Evolutionary conservation across 2,888 invertebrate species (phyloP).

Genomic region (Formica aserva): DNA sequence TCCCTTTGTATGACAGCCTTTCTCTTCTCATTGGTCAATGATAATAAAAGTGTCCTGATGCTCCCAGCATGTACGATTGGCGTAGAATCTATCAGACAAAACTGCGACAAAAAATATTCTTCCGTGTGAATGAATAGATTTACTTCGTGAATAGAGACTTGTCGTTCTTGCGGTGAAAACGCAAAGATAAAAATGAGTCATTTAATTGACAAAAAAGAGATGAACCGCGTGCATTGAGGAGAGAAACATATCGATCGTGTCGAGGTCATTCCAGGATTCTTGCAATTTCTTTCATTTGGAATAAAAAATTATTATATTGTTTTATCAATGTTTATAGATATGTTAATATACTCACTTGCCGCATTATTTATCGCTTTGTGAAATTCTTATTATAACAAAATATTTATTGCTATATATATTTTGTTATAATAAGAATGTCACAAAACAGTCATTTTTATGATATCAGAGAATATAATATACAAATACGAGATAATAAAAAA

Average conservation of each 20-base stretch:
- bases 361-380: no score
- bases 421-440: not conserved
- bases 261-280: not conserved
- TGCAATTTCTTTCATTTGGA: not conserved
- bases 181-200: not conserved
- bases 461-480: not conserved
- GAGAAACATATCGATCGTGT: not conserved
- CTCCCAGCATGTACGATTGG: slow-evolving; percentile 14
- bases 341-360: not conserved
- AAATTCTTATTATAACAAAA: no score
- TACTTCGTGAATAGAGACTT: slow-evolving; percentile 1
- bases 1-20: slow-evolving; percentile 44
- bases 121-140: not conserved
- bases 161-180: not conserved
- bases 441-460: not conserved
- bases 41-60: slow-evolving; percentile 47
- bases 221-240: not conserved
- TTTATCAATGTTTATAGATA: not conserved
- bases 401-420: not conserved
- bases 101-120: not conserved
- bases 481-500: not conserved
- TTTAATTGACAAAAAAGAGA: not conserved
- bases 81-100: slow-evolving; percentile 27
- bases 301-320: not conserved
- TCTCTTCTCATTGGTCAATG: slow-evolving; percentile 49